Evolutionary conservation across 2,113 vertebrate genomes (phyloP).

Genomic region (Oncorhynchus tshawytscha): DNA sequence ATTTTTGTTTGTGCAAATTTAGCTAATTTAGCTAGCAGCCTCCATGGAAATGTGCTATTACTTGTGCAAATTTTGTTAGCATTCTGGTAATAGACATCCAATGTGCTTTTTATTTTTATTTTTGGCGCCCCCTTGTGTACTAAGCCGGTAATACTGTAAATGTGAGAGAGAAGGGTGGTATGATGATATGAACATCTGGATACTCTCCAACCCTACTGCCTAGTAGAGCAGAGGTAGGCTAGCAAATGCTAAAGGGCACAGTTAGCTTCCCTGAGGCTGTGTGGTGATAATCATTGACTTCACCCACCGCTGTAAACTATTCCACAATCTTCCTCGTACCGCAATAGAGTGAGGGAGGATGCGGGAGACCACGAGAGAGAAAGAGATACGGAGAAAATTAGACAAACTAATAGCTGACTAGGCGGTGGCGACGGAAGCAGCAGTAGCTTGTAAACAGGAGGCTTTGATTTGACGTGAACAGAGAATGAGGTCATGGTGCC

Average conservation of each 20-base stretch:
- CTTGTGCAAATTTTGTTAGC: too few species aligned
- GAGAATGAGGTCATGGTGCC: constrained; percentile 57
- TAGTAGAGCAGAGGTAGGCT: background rate
- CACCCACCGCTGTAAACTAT: background rate
- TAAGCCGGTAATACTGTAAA: too few species aligned
- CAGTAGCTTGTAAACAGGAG: constrained; percentile 16
- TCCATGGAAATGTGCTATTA: too few species aligned
- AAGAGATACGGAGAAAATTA: background rate
- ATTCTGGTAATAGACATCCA: too few species aligned
- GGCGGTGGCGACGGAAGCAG: constrained; percentile 14
- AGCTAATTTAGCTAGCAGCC: too few species aligned
- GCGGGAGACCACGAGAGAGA: background rate
- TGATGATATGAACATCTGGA: too few species aligned
- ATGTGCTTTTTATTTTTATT: too few species aligned
- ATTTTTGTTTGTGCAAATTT: too few species aligned
- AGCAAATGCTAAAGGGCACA: background rate
- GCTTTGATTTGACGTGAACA: constrained; percentile 45
- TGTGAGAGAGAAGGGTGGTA: too few species aligned
- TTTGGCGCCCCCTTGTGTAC: too few species aligned
- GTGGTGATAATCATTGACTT: background rate
- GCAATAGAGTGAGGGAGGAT: background rate
- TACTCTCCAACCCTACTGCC: too few species aligned
- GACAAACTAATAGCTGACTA: background rate
- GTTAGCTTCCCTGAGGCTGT: background rate
- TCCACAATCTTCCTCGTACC: background rate